Evolutionary conservation across 1,140 invertebrate genomes (phyloP).

Genomic region (Conopomorpha cramerella): DNA sequence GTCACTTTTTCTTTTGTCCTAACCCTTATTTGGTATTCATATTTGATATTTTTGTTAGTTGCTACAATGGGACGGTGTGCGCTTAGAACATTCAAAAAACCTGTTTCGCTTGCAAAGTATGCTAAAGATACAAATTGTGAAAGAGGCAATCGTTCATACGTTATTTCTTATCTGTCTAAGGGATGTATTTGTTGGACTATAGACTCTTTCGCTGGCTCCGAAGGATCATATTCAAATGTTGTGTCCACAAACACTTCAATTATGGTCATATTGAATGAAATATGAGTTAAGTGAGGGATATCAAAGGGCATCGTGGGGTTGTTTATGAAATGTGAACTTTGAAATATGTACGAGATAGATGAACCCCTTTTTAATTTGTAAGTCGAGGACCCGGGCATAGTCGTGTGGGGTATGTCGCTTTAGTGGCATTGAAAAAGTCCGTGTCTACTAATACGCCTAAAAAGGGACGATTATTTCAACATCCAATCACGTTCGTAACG

Average conservation of each 20-base stretch:
- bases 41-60: conserved; percentile 57
- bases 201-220: too few species aligned
- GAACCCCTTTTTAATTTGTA: conserved; percentile 56
- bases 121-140: conserved; percentile 57
- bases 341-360: conserved; percentile 37
- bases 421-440: too few species aligned
- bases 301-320: conserved; percentile 48
- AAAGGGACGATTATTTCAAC: too few species aligned
- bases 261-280: conserved; percentile 55
- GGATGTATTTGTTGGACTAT: too few species aligned
- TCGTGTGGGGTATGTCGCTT: too few species aligned
- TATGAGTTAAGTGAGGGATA: conserved; percentile 57
- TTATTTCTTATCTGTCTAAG: conserved; percentile 38
- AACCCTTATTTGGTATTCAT: conserved; percentile 60
- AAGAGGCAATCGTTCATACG: conserved; percentile 51
- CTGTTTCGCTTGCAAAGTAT: conserved; percentile 48
- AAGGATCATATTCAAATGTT: conserved; percentile 33
- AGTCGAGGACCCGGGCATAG: conserved; percentile 46
- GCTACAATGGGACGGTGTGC: conserved; percentile 47
- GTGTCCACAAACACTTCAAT: conserved; percentile 33
- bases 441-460: too few species aligned
- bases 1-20: conserved; percentile 55
- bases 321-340: conserved; percentile 51
- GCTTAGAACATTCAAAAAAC: conserved; percentile 49
- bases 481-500: too few species aligned